Evolutionary conservation across 2,888 invertebrate species (phyloP), one percentile per base, ranked within the genome.

Genomic region (Chrysotoxum bicinctum): DNA sequence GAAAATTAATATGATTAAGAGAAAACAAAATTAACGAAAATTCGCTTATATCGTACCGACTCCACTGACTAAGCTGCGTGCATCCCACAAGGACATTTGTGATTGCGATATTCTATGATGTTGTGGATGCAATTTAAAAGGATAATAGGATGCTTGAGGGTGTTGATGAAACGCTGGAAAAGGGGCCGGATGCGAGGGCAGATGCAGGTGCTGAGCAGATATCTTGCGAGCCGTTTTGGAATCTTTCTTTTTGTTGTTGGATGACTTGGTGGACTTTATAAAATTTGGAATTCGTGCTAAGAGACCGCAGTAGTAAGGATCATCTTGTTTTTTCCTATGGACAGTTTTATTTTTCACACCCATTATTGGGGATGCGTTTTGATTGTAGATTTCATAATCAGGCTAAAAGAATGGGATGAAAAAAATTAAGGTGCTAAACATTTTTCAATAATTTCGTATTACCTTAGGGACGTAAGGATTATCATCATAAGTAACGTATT

Each of bases 281-380:
- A 95, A 95, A 90, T 95, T 95, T 62, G 95, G 95, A 80, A 95
- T 94, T 81, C 95, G 93, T 43, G 95, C 95, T 88, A 94, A 91
- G 70, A 95, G 92, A 45, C 95, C 95, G 88, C 95, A 95, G 89
- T 95, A 95, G 90, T 95, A 95, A 12, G 95, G 95, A 89, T 95
- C 95, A 89, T 95, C 95, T 93, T 92, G 91, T 72, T 92, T 91
- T 62, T 91, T 91, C 23, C 91, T 90, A 74, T 90, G 89, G 58
- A 88, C 87, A 5, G 87, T 87, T 50, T 88, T 86, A 30, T 76
- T 69, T 26, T 82, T 85, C 78, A 88, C 88, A 54, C 86, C 87
- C 72, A 73, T 73, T 12, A 58, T 35, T 50, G 76, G 89, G 23
- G 90, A 86, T 86, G 89, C 88, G 66, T 89, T 84, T 87, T 88